These are phyloP conservation scores for Lasius platythorax DNA, from an alignment of 2,888 invertebrate genomes.

Conservation along the genomic window DNA sequence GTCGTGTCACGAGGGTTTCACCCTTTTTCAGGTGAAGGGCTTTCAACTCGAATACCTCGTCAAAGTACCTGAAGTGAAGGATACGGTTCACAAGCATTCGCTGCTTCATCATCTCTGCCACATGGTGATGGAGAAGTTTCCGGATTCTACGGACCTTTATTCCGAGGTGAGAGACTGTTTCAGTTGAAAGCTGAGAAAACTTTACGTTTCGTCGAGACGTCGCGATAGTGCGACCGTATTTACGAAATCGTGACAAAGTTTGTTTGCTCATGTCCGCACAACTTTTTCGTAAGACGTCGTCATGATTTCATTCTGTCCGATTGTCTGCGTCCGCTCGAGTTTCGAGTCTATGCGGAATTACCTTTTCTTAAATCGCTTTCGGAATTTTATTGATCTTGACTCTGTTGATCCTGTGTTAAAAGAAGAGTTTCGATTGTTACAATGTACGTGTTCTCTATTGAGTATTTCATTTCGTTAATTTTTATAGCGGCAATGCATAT, in stretches of 20 bases:
- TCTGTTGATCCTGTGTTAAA: not conserved
- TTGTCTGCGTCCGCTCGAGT: not conserved
- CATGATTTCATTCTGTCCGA: constrained; percentile 34
- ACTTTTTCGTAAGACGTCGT: constrained; percentile 44
- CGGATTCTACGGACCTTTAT: constrained; percentile 98
- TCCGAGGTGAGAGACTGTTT: constrained; percentile 91
- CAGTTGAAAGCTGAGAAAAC: constrained; percentile 62
- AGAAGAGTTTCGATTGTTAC: not conserved
- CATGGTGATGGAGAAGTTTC: constrained; percentile 98
- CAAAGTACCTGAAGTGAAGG: constrained; percentile 99
- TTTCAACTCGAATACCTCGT: constrained; percentile 99
- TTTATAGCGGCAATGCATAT: not conserved
- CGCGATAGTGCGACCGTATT: constrained; percentile 50
- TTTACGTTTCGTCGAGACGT: constrained; percentile 53
- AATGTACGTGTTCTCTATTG: not conserved
- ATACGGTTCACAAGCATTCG: constrained; percentile 99
- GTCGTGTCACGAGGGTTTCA: constrained; percentile 53
- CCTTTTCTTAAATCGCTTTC: constrained; percentile 1
- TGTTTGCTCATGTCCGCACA: constrained; percentile 13
- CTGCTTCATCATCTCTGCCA: constrained; percentile 98
- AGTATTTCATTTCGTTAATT: not conserved
- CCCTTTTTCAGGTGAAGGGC: constrained; percentile 91
- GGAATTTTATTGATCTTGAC: not conserved
- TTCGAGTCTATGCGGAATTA: not conserved
- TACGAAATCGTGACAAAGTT: constrained; percentile 59